phyloP scores from a whole-genome alignment of 2,113 vertebrate species.

The Nesoenas mayeri region DNA sequence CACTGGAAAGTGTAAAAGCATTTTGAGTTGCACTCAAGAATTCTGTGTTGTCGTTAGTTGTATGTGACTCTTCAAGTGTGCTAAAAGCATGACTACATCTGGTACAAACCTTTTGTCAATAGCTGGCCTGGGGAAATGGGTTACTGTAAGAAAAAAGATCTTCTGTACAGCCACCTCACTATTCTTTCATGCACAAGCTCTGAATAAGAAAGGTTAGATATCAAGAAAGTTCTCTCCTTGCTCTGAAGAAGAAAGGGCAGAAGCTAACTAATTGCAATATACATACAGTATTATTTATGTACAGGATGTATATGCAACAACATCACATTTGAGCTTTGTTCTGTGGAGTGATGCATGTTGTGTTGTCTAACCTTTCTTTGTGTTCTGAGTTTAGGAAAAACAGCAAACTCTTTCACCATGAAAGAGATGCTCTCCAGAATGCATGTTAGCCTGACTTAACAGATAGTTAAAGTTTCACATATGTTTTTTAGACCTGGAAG shows the following conservation, averaged over 20 bases:
- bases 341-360: not conserved
- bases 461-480: not conserved
- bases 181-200: not conserved
- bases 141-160: not conserved
- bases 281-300: not conserved
- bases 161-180: not conserved
- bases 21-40: not conserved
- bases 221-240: not conserved
- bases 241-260: not conserved
- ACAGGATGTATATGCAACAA: not conserved
- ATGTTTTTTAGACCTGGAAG: not conserved
- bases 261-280: not conserved
- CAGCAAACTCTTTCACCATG: not conserved
- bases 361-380: not conserved
- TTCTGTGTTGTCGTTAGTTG: not conserved
- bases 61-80: not conserved
- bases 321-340: not conserved
- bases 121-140: not conserved
- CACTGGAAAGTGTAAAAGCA: not conserved
- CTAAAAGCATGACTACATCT: not conserved
- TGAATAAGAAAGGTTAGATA: not conserved
- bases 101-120: not conserved
- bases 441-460: not conserved
- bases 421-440: not conserved
- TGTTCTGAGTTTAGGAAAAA: not conserved